Evolutionary conservation across 2,113 vertebrate species (phyloP).

Genomic region (Myotis yumanensis): DNA sequence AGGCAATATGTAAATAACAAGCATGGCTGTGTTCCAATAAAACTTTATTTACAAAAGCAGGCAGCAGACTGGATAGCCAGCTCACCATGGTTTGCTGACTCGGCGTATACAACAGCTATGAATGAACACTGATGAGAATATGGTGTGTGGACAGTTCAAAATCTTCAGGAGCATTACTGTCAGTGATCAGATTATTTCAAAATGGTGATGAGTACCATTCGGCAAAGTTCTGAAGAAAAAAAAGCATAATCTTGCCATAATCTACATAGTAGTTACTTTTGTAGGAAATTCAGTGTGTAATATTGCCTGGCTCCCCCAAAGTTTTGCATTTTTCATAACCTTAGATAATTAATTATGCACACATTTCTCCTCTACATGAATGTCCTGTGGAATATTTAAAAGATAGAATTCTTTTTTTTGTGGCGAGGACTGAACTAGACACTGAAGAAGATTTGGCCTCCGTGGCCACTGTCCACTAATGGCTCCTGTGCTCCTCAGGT

Average conservation of each 20-base stretch:
- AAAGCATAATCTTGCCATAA: neutral
- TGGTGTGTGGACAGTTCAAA: neutral
- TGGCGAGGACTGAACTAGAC: neutral
- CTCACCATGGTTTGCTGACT: neutral
- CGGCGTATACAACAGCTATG: neutral
- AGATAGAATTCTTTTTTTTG: neutral
- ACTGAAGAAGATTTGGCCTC: neutral
- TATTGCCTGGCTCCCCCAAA: neutral
- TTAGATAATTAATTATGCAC: neutral
- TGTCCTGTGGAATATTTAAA: neutral
- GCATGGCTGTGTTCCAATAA: neutral
- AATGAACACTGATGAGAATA: neutral
- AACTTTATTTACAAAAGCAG: constrained; percentile 5
- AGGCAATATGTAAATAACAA: neutral
- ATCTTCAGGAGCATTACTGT: neutral
- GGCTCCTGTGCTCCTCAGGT: neutral
- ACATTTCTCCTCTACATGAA: neutral
- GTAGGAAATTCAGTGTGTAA: neutral
- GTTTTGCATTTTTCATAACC: neutral
- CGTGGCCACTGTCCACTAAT: neutral
- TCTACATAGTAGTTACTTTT: neutral
- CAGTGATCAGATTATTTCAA: neutral
- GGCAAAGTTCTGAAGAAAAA: neutral
- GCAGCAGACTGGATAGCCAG: neutral
- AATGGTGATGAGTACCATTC: neutral